A percentile compares a stretch with the other conserved stretches of the same genome.
Evolutionary conservation across 2,797 vertebrate genomes (phyloP).

Genomic region (Thripadectes ignobilis): DNA sequence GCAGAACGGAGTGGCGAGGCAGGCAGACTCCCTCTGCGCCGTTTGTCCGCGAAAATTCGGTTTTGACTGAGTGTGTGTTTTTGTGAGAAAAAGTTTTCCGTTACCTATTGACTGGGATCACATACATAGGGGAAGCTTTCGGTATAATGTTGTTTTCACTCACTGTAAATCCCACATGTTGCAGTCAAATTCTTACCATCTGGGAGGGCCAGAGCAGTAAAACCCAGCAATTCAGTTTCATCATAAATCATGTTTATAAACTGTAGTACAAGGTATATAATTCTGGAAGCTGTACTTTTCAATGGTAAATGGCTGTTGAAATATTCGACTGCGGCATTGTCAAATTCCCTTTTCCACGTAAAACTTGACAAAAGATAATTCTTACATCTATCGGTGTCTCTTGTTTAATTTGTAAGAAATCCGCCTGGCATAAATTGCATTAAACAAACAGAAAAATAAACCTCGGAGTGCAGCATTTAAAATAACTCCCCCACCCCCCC

Average conservation of each 20-base stretch:
- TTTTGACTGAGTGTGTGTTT: not conserved
- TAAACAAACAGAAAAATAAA: not conserved
- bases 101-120: not conserved
- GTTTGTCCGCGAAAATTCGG: not conserved
- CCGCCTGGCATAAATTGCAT: not conserved
- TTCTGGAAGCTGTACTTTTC: not conserved
- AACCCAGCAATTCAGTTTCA: constrained; percentile 5
- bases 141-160: not conserved
- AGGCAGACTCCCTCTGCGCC: not conserved
- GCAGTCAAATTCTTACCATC: constrained; percentile 39
- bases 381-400: not conserved
- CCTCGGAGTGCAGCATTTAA: not conserved
- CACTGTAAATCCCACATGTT: constrained; percentile 13
- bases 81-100: not conserved
- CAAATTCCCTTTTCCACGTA: not conserved
- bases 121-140: not conserved
- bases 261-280: constrained; percentile 45
- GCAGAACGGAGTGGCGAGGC: not conserved
- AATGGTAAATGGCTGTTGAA: constrained; percentile 35
- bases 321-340: not conserved
- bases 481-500: no score
- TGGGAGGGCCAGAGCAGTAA: constrained; percentile 54
- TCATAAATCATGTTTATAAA: constrained; percentile 62
- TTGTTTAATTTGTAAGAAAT: not conserved
- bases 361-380: not conserved